Evolutionary conservation across 1,140 invertebrate species (phyloP), one percentile per base, ranked within the genome.

Genomic region (Condylostylus longicornis): DNA sequence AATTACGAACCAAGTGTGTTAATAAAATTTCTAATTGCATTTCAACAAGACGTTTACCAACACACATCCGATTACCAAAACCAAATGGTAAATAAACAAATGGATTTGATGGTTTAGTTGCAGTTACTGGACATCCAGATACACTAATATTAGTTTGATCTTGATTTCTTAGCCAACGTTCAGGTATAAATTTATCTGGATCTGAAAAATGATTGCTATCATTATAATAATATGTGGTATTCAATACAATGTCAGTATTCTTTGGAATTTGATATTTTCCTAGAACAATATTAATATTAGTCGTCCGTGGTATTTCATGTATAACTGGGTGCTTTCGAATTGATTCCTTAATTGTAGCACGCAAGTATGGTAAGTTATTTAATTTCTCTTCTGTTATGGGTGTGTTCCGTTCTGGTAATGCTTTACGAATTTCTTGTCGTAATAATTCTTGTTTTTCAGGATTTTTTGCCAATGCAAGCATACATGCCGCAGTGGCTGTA

Each of bases 41-140:
- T 47, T 79, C 72, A 2, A 79, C 79, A 42, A 84, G 66, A 20
- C 80, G 59, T 42, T 74, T 67, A 2, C 69, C 70, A 29, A 71
- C 59, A 42, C 70, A 72, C 47, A 54, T 63, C 14, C 68, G 54
- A 1, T 65, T 64, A 8, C 74, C 74, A 40, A 69, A 72, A 2
- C 74, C 73, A 38, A 77, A 77, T 1, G 71, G 70, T 17, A 50
- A 51, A 27, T 54, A 62, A 0, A 61, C 58, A 35, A 70, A 72
- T 0, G 68, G 63, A 48, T 69, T 54, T 1, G 62, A 49, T 10
- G 30, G 30, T 3, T 12, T 5, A 17, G n/a, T 14, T 13, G n/a
- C 5, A 17, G 30, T 10, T 3, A 10, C 30, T 32, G 4, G 6
- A 53, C 12, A 9, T 25, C n/a, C 23, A 4, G 64, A 51, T 5